Percentiles rank a stretch among this genome's conserved stretches.
Conservation (phyloP, 2,888 invertebrate genomes). For the Abrostola tripartita region DNA sequence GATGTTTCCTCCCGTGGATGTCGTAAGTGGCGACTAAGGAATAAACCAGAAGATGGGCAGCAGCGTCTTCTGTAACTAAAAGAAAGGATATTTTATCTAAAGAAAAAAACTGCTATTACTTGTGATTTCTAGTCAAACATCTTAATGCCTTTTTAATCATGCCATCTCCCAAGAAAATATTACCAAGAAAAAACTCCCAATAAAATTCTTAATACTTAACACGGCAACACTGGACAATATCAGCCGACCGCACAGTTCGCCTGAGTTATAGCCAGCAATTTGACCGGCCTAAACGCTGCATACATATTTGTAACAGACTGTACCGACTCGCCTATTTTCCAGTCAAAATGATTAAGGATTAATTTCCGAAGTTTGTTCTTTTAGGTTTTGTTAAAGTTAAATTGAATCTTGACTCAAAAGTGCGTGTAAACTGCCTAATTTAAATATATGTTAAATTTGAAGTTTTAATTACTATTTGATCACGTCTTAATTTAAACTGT, state of each 20-base stretch:
- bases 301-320: constrained; percentile 41
- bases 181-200: constrained; percentile 8
- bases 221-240: constrained; percentile 49
- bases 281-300: constrained; percentile 43
- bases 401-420: constrained; percentile 1
- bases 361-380: background rate
- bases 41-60: no score
- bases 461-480: constrained; percentile 1
- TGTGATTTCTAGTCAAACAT: no score
- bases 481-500: background rate
- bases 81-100: no score
- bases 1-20: no score
- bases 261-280: constrained; percentile 62
- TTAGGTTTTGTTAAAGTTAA: background rate
- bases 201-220: constrained; percentile 17
- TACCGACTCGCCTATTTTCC: constrained; percentile 10
- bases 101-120: no score
- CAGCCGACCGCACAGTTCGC: constrained; percentile 51
- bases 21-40: no score
- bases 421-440: constrained; percentile 3
- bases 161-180: no score
- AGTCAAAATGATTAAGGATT: background rate
- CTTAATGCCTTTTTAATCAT: no score
- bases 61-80: no score
- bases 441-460: background rate